Base-by-base conservation (phyloP, 2,797 vertebrate genomes). In the Arctocebus calabarensis region DNA sequence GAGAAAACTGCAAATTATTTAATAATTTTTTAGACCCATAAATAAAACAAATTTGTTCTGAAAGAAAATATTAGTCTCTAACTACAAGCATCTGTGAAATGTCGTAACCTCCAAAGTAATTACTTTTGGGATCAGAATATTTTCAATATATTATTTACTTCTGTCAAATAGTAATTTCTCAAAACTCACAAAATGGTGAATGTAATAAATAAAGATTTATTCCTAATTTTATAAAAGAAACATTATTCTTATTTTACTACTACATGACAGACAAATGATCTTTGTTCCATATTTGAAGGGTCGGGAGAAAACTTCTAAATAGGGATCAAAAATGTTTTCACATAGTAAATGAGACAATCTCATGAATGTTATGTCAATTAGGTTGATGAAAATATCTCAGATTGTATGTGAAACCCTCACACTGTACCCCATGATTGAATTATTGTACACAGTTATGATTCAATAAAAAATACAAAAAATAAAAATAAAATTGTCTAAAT, bases 1-100 rank as follows among this genome's bases (percentile, higher is more conserved):
- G 20, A 84, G 20, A 74, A 88, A 73, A 84, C 29, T 91, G 19
- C 14, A 55, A 88, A 94, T 20, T 73, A 25, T 93, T 66, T 83
- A 88, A 61, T 55, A 32, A 10, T 73, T 79, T 75, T 91, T 94
- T 97, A 93, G 81, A 96, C 90, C 92, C 84, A 79, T 59, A 94
- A 40, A 32, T 92, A 91, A 97, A 91, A 64, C 37, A 25, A 81
- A 96, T 95, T 88, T 94, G 32, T 74, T 81, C 88, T 91, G 86
- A 96, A 96, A 96, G 91, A 61, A 48, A 92, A 74, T 66, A 13
- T 57, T 55, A 81, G 66, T 5, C 74, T 96, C 94, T 45, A 96
- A 89, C 32, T 79, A 74, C 8, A 14, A 22, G 6, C 57, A 84
- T 37, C 34, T 71, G 29, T 57, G 29, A 85, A 95, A 97, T 91